Evolutionary conservation across 2,797 vertebrate genomes (phyloP).

Genomic region (Lophius americanus): DNA sequence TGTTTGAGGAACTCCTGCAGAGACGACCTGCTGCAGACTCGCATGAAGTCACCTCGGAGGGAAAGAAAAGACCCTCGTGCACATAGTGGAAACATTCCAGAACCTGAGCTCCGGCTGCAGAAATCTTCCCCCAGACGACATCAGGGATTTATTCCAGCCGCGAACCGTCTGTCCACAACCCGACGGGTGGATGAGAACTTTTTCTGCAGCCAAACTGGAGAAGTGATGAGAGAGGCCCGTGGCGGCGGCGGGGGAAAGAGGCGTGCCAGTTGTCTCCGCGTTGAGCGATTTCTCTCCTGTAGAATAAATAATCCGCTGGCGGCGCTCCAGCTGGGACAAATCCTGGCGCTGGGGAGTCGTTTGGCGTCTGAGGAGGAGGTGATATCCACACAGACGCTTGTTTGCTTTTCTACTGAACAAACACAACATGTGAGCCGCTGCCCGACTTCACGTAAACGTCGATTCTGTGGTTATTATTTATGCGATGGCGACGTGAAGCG

Average conservation of each 20-base stretch:
- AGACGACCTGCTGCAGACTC: neutral
- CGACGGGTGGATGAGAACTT: constrained; percentile 22
- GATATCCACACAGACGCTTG: neutral
- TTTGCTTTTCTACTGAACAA: too few relatives aligned
- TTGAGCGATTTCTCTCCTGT: constrained; percentile 32
- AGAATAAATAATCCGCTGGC: constrained; percentile 38
- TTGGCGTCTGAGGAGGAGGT: constrained; percentile 32
- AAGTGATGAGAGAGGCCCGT: neutral
- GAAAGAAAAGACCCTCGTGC: neutral
- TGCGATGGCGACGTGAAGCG: too few relatives aligned
- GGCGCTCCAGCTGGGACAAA: constrained; percentile 4
- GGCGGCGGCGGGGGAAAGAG: constrained; percentile 12
- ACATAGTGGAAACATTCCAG: constrained; percentile 33
- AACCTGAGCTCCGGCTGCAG: constrained; percentile 16
- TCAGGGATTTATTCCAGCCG: constrained; percentile 37
- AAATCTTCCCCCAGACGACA: constrained; percentile 16
- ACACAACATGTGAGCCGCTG: too few relatives aligned
- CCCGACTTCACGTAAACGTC: too few relatives aligned
- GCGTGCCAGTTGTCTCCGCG: constrained; percentile 10
- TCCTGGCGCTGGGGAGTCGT: constrained; percentile 32
- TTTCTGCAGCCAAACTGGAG: constrained; percentile 3
- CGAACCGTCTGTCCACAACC: constrained; percentile 26
- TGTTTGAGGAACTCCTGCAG: constrained; percentile 6
- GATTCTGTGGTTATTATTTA: too few relatives aligned
- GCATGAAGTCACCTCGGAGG: neutral